Evolutionary conservation across 2,888 invertebrate genomes (phyloP).

Genomic region (Coleophora deauratella): DNA sequence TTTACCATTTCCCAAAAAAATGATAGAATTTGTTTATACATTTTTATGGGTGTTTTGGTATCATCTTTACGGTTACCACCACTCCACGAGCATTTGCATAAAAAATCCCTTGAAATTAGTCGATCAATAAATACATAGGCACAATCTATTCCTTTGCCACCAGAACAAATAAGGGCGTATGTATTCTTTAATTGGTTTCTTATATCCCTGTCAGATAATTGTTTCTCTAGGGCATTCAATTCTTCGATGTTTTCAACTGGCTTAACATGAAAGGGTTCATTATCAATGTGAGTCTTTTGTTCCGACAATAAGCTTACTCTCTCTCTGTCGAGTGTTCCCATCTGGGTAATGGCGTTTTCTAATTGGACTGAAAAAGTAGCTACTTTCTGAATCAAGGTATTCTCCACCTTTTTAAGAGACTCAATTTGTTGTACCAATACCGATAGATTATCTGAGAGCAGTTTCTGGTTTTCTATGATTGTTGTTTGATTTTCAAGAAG

Average conservation of each 20-base stretch:
- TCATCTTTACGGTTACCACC: slow-evolving; percentile 11
- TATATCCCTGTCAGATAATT: slow-evolving; percentile 2
- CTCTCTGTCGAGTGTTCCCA: too few species aligned
- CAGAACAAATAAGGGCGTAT: slow-evolving; percentile 5
- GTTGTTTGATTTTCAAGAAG: too few species aligned
- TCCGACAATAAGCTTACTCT: too few species aligned
- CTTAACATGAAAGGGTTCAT: slow-evolving; percentile 1
- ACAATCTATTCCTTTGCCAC: slow-evolving; percentile 7
- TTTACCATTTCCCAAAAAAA: slow-evolving; percentile 10
- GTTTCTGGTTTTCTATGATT: too few species aligned
- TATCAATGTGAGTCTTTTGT: background rate
- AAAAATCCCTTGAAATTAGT: slow-evolving; percentile 9
- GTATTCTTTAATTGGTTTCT: slow-evolving; percentile 6
- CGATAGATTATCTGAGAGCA: too few species aligned
- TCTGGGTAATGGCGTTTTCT: too few species aligned
- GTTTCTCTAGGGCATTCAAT: slow-evolving; percentile 4
- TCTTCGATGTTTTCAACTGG: slow-evolving; percentile 2
- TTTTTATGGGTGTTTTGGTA: slow-evolving; percentile 7
- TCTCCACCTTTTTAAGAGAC: too few species aligned
- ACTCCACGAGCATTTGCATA: slow-evolving; percentile 12
- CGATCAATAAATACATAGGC: slow-evolving; percentile 12
- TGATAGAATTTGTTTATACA: slow-evolving; percentile 10
- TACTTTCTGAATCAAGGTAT: too few species aligned
- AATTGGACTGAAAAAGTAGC: too few species aligned
- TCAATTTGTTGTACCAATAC: too few species aligned